Conservation (phyloP, 2,888 invertebrate species). For the Penaeus monodon region DNA sequence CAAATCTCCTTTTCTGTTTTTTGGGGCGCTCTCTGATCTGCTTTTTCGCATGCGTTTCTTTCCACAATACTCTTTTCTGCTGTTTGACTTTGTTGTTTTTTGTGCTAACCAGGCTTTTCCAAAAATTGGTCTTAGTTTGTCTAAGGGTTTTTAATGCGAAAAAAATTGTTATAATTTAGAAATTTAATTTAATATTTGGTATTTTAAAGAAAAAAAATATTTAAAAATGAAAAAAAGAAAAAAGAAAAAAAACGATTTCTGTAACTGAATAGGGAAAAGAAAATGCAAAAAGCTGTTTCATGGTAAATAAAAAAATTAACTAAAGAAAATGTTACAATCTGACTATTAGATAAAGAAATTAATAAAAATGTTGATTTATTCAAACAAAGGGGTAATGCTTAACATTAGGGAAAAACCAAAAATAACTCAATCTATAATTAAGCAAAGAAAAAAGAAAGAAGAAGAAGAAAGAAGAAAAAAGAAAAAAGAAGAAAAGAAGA, state of each 20-base stretch:
- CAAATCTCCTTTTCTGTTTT: conserved; percentile 34
- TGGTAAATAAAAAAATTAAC: neutral
- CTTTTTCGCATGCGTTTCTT: conserved; percentile 28
- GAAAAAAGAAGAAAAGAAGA: no score
- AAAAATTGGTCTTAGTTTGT: conserved; percentile 38
- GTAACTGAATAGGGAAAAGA: neutral
- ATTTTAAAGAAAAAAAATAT: no score
- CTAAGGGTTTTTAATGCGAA: conserved; percentile 44
- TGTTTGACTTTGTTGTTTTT: conserved; percentile 27
- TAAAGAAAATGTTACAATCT: neutral
- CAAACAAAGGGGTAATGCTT: no score
- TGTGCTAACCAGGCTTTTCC: conserved; percentile 35
- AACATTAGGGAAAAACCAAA: no score
- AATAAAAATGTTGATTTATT: no score
- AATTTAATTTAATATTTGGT: neutral
- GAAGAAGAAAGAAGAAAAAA: no score
- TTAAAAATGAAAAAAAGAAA: no score
- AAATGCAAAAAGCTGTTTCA: neutral
- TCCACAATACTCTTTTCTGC: conserved; percentile 41
- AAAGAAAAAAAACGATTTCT: no score
- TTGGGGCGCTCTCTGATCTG: conserved; percentile 30
- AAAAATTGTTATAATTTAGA: neutral
- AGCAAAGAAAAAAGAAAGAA: no score
- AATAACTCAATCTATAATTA: no score
- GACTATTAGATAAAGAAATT: no score